phyloP scores from a whole-genome alignment of 2,113 vertebrate species.

The Cercopithecus mona region DNA sequence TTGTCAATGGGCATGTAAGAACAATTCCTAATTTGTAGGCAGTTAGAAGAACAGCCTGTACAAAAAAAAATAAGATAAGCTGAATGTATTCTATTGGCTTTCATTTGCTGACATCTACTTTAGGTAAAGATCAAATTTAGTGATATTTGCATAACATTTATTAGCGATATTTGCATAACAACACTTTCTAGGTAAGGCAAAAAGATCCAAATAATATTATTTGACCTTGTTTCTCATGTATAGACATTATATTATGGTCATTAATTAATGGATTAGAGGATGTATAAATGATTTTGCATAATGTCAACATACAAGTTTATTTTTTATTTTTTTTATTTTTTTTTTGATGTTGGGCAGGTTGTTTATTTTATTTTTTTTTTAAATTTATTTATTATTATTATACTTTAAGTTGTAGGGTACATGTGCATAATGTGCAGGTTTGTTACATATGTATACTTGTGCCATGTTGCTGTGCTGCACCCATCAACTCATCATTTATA shows the following conservation, averaged over 20 bases:
- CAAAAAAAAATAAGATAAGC: not conserved
- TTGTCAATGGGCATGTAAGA: not conserved
- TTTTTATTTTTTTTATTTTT: too few species aligned
- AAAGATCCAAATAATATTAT: not conserved
- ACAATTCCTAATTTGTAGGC: not conserved
- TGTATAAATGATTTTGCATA: too few species aligned
- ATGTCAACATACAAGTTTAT: too few species aligned
- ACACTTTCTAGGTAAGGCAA: not conserved
- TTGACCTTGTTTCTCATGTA: not conserved
- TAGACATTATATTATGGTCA: not conserved
- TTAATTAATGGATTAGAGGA: not conserved
- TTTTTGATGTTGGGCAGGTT: too few species aligned
- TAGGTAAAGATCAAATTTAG: not conserved
- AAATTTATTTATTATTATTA: too few species aligned
- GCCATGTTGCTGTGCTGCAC: too few species aligned
- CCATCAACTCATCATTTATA: too few species aligned
- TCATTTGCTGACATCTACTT: not conserved
- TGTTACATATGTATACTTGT: too few species aligned
- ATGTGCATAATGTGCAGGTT: too few species aligned
- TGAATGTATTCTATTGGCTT: not conserved
- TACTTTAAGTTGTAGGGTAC: too few species aligned
- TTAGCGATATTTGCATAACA: not conserved
- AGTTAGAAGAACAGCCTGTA: not conserved
- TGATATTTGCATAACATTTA: too few species aligned
- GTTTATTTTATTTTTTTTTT: too few species aligned